Conservation (phyloP, 2,113 vertebrate species). For the Sorex araneus region DNA sequence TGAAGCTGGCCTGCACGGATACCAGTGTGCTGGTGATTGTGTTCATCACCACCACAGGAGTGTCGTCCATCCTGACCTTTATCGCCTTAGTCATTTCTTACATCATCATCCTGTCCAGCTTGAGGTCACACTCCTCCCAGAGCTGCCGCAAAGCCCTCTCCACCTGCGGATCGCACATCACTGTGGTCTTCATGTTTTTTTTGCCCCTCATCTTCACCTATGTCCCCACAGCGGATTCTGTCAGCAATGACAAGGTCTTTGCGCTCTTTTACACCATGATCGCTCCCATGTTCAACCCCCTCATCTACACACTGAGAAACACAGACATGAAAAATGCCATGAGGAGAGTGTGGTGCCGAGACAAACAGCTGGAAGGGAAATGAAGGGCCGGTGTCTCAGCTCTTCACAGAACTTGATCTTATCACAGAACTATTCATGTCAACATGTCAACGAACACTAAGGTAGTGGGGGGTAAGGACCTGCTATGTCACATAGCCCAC, state of each 20-base stretch:
- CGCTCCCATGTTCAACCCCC: conserved; percentile 32
- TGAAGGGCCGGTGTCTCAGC: too few relatives aligned
- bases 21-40: background rate
- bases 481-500: too few relatives aligned
- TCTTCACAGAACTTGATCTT: too few relatives aligned
- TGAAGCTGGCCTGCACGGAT: conserved; percentile 68
- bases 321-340: conserved; percentile 31
- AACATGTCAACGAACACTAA: too few relatives aligned
- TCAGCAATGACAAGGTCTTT: background rate
- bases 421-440: too few relatives aligned
- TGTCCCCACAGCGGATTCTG: background rate
- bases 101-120: conserved; percentile 35
- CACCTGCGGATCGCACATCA: background rate
- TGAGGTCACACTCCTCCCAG: background rate
- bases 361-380: background rate
- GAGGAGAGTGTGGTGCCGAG: conserved; percentile 24
- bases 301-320: conserved; percentile 44
- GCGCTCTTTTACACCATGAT: conserved; percentile 48
- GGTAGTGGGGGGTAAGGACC: too few relatives aligned
- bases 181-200: conserved; percentile 51
- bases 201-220: conserved; percentile 41
- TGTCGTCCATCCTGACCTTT: conserved; percentile 36
- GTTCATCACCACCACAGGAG: conserved; percentile 49
- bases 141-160: conserved; percentile 53
- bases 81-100: conserved; percentile 54